Evolutionary conservation across 2,113 vertebrate genomes (phyloP).

Genomic region (Macrotus californicus): DNA sequence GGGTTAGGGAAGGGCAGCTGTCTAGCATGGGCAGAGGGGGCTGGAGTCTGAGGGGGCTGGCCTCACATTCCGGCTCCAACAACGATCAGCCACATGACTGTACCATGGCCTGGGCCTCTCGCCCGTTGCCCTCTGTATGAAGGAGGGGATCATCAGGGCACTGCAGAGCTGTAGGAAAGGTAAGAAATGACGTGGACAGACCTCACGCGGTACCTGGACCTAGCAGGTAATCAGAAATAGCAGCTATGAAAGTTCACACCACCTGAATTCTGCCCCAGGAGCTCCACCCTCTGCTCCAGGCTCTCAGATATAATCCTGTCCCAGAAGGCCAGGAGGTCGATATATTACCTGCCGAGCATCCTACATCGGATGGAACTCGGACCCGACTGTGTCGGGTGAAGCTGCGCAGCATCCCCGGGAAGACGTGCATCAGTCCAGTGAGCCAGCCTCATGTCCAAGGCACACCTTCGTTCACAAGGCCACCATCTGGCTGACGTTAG

Average conservation of each 20-base stretch:
- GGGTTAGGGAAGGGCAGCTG: not conserved
- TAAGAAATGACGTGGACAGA: not conserved
- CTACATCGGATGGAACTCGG: no score
- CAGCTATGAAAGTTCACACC: not conserved
- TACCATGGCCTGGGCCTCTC: not conserved
- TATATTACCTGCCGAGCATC: rapidly evolving
- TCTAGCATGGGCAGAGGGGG: not conserved
- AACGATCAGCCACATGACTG: not conserved
- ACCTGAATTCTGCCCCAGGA: not conserved
- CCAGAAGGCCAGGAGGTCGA: not conserved
- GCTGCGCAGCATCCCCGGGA: rapidly evolving
- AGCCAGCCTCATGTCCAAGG: rapidly evolving
- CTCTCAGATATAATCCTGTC: not conserved
- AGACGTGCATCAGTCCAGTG: rapidly evolving
- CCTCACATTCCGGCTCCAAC: not conserved
- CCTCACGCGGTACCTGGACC: rapidly evolving
- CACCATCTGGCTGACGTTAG: rapidly evolving
- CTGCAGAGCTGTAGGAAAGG: not conserved
- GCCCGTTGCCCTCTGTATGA: not conserved
- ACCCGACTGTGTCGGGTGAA: rapidly evolving
- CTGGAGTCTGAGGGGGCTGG: not conserved
- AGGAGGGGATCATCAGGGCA: not conserved
- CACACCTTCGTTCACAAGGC: not conserved
- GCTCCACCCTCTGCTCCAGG: not conserved
- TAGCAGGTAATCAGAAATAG: not conserved